phyloP scores from a whole-genome alignment of 2,888 invertebrate genomes.

The Heterodera filipjevi region DNA sequence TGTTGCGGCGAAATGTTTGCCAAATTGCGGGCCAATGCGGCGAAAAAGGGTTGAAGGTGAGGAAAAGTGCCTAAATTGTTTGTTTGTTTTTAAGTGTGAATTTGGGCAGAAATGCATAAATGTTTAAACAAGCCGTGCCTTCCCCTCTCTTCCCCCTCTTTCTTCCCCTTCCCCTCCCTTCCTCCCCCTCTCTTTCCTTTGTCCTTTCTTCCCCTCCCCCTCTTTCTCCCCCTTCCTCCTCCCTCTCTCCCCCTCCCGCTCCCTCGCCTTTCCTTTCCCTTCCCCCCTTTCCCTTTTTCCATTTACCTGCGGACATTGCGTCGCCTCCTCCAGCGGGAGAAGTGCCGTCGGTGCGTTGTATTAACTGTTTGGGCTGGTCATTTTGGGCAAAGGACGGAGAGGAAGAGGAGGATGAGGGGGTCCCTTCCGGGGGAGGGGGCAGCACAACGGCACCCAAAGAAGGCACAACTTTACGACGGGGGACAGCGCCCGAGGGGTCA shows the following conservation, averaged over 20 bases:
- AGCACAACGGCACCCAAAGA: not conserved
- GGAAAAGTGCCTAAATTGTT: not conserved
- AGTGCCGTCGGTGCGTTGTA: not conserved
- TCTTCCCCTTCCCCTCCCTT: too few species aligned
- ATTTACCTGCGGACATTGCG: not conserved
- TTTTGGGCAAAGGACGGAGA: not conserved
- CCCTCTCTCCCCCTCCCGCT: too few species aligned
- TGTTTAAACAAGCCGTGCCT: too few species aligned
- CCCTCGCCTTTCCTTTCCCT: too few species aligned
- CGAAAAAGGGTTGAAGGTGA: constrained; percentile 4
- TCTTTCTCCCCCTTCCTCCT: too few species aligned
- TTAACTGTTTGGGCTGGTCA: not conserved
- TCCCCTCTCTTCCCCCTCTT: too few species aligned
- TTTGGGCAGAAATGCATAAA: not conserved
- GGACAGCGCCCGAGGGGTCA: not conserved
- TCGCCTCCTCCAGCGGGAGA: not conserved
- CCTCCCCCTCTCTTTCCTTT: too few species aligned
- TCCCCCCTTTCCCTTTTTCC: not conserved
- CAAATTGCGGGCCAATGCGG: constrained; percentile 14
- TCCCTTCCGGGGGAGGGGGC: not conserved
- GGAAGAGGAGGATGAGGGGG: not conserved
- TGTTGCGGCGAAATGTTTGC: constrained; percentile 8
- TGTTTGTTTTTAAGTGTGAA: not conserved
- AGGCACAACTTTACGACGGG: not conserved
- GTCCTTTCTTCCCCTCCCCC: too few species aligned